Base-by-base conservation (phyloP, 2,113 vertebrate species). In the Trogon melanurus region DNA sequence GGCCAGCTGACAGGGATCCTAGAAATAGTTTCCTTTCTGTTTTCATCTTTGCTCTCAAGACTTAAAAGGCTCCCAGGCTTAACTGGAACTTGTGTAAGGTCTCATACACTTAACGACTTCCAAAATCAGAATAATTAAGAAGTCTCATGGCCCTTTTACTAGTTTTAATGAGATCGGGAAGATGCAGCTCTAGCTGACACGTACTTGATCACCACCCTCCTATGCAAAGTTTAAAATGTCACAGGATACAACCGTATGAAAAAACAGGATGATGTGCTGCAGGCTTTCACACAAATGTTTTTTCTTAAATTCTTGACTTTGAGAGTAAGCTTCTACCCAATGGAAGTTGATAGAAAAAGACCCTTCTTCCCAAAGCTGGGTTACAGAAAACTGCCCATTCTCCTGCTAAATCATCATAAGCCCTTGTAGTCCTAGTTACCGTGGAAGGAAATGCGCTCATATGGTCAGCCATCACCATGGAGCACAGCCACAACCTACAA, bases 401-500 rank as follows among this genome's bases (percentile, higher is more conserved):
- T 87, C 65, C 65, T 84, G 44, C 44, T 71, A 75, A 85, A 20
- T 56, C 73, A 88, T 51, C 34, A 23, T 26, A 89, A 94, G 48
- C 19, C 48, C 53, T 51, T 23, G 23, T 9, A 71, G 51, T 23
- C 25, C 38, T 62, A 86, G 36, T 80, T 72, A 67, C 54, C 0
- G 2, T 57, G 60, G 56, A 66, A 81, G 25, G 48, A 69, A 83
- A 85, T 58, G 47, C 0, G 1, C 9, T 41, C 1, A 0, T 38
- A 65, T 16, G 54, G 30, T 65, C 60, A 76, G 80, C 58, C 67
- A 70, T 70, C 41, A 57, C 45, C 10, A 1, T 7, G 23, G 47
- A 50, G 19, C 54, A 45, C 44, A 75, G 88, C 16, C 83, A 76
- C 50, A 73, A 80, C 29, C 47, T 61, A 53, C 23, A 61, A 41